Conservation (phyloP, 2,797 vertebrate species). For the Platyrinchus mystaceus region DNA sequence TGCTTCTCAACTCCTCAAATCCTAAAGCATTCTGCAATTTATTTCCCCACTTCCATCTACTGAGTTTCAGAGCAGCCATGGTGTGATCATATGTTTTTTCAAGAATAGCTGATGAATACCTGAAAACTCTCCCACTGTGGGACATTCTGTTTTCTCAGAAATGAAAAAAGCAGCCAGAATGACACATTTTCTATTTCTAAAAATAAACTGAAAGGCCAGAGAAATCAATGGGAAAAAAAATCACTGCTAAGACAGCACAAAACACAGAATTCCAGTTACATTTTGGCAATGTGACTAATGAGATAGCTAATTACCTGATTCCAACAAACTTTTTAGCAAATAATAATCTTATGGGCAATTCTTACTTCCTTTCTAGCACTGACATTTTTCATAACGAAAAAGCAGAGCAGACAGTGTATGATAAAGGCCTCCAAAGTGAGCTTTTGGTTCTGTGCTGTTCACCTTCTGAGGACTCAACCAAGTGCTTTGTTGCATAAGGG, state of each 20-base stretch:
- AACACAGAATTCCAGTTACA: background rate
- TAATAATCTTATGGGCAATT: background rate
- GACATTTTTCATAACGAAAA: background rate
- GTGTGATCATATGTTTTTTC: constrained; percentile 76
- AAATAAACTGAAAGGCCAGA: constrained; percentile 63
- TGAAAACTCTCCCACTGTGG: constrained; percentile 69
- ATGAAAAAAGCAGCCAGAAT: constrained; percentile 49
- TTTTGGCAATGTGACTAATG: constrained; percentile 39
- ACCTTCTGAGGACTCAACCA: background rate
- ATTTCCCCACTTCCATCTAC: constrained; percentile 55
- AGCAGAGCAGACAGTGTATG: background rate
- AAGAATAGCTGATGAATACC: constrained; percentile 74
- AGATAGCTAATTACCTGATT: constrained; percentile 28
- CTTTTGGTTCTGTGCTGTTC: background rate
- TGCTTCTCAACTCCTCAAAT: constrained; percentile 33
- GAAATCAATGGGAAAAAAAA: constrained; percentile 61
- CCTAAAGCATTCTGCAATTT: constrained; percentile 68
- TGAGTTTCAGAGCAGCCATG: constrained; percentile 64
- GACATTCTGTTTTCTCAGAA: constrained; percentile 66
- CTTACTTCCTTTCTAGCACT: constrained; percentile 1
- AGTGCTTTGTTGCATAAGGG: constrained; percentile 23
- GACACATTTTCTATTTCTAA: constrained; percentile 70
- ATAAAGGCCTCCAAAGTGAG: background rate
- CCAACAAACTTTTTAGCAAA: constrained; percentile 9
- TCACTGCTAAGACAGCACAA: constrained; percentile 17